phyloP scores from a whole-genome alignment of 2,888 invertebrate genomes.

The Noctuana brunneofusca region DNA sequence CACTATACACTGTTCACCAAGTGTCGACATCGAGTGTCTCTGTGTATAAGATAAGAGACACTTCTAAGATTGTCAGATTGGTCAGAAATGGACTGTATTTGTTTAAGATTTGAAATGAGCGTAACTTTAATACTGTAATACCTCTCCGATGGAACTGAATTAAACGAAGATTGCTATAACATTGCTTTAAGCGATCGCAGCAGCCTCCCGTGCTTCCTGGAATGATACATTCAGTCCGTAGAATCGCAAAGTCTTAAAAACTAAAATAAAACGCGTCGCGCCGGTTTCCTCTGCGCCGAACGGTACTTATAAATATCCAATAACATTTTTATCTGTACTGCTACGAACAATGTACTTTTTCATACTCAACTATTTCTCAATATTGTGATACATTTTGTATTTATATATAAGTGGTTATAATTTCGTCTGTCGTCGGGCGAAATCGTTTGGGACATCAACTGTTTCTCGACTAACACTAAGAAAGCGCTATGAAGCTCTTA shows the following conservation, averaged over 20 bases:
- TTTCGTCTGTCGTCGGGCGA: constrained; percentile 46
- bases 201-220: constrained; percentile 38
- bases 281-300: constrained; percentile 29
- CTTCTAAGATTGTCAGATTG: too few species aligned
- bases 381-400: constrained; percentile 46
- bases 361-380: constrained; percentile 29
- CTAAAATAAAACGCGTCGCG: constrained; percentile 41
- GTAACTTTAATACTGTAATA: too few species aligned
- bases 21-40: too few species aligned
- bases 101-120: too few species aligned
- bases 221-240: constrained; percentile 51
- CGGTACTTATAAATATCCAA: constrained; percentile 35
- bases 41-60: too few species aligned
- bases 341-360: constrained; percentile 47
- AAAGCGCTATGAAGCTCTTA: constrained; percentile 44
- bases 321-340: constrained; percentile 43
- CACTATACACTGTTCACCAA: too few species aligned
- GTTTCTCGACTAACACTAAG: constrained; percentile 37
- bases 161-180: background rate
- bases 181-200: background rate
- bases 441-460: constrained; percentile 22
- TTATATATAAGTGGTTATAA: constrained; percentile 36
- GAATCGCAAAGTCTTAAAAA: constrained; percentile 40
- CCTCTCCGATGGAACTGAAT: too few species aligned
- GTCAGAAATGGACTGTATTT: too few species aligned